A percentile compares a stretch with the other conserved stretches of the same genome.
phyloP scores from a whole-genome alignment of 1,140 invertebrate genomes.

The Drosophila novamexicana region DNA sequence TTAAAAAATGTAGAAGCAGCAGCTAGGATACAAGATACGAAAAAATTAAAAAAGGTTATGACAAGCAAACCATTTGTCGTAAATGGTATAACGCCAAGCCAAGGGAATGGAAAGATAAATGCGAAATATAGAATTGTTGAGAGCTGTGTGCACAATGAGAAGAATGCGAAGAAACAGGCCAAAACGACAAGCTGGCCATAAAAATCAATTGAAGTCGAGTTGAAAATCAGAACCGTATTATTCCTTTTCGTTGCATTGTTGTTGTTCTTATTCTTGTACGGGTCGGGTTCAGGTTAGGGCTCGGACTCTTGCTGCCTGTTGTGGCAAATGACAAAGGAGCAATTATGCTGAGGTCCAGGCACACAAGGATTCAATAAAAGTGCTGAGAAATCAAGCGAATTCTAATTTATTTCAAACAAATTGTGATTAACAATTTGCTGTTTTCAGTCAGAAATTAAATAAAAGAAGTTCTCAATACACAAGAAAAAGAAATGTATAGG shows the following conservation, averaged over 20 bases:
- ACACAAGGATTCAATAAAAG: slow-evolving; percentile 30
- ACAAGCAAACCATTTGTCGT: slow-evolving; percentile 77
- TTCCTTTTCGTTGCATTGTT: slow-evolving; percentile 54
- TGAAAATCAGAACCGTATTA: slow-evolving; percentile 80
- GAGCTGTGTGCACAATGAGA: slow-evolving; percentile 19
- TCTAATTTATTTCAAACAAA: slow-evolving; percentile 60
- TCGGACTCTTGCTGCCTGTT: slow-evolving; percentile 34
- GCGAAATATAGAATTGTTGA: slow-evolving; percentile 10
- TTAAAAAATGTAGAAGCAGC: slow-evolving; percentile 52
- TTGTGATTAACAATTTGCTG: slow-evolving; percentile 60
- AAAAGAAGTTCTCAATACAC: slow-evolving; percentile 25
- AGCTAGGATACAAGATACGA: slow-evolving; percentile 43
- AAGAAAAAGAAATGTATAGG: slow-evolving; percentile 11
- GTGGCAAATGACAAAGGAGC: slow-evolving; percentile 79
- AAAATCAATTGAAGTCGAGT: slow-evolving; percentile 82
- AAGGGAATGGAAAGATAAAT: slow-evolving; percentile 62
- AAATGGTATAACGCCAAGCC: slow-evolving; percentile 49
- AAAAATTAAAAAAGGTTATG: slow-evolving; percentile 72
- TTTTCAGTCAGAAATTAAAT: slow-evolving; percentile 9
- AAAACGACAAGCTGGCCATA: slow-evolving; percentile 49
- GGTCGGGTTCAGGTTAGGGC: slow-evolving; percentile 14
- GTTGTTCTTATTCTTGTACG: slow-evolving; percentile 6
- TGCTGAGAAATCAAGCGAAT: slow-evolving; percentile 64
- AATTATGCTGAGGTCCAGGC: slow-evolving; percentile 66
- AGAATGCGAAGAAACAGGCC: slow-evolving; percentile 12